Percentiles rank a stretch among this genome's conserved stretches.
These are phyloP conservation scores for Gyps fulvus DNA, from an alignment of 2,113 vertebrate genomes.

Conservation along the genomic window DNA sequence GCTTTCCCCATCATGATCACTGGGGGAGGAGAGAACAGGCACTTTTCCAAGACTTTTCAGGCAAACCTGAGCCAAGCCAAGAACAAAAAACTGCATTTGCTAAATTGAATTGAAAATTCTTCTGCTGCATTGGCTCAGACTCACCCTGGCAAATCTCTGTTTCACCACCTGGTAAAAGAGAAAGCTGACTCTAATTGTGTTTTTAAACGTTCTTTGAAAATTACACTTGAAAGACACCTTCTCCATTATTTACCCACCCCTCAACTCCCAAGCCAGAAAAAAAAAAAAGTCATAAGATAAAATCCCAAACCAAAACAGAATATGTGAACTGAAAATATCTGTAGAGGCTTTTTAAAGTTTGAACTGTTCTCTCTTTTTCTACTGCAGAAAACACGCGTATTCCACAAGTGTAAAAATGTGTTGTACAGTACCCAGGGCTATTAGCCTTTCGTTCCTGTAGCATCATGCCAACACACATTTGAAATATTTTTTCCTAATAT, in stretches of 20 bases:
- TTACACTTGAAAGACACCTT: not conserved
- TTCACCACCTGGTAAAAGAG: conserved; percentile 3
- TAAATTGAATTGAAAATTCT: not conserved
- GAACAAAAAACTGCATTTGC: not conserved
- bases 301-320: not conserved
- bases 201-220: conserved; percentile 11
- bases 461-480: not conserved
- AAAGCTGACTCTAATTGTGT: not conserved
- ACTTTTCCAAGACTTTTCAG: not conserved
- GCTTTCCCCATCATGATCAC: no score
- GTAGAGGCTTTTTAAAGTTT: not conserved
- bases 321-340: not conserved
- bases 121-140: not conserved
- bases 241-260: not conserved
- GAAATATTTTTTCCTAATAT: not conserved
- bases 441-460: not conserved
- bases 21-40: not conserved
- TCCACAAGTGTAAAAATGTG: not conserved
- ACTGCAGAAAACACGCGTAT: not conserved
- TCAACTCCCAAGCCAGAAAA: not conserved
- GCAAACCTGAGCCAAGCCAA: not conserved
- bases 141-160: not conserved
- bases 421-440: not conserved
- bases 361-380: not conserved
- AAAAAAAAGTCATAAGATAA: not conserved